Percentiles rank a stretch among this genome's conserved stretches.
Conservation (phyloP, 23 tunicate species). For the Styela clava region DNA sequence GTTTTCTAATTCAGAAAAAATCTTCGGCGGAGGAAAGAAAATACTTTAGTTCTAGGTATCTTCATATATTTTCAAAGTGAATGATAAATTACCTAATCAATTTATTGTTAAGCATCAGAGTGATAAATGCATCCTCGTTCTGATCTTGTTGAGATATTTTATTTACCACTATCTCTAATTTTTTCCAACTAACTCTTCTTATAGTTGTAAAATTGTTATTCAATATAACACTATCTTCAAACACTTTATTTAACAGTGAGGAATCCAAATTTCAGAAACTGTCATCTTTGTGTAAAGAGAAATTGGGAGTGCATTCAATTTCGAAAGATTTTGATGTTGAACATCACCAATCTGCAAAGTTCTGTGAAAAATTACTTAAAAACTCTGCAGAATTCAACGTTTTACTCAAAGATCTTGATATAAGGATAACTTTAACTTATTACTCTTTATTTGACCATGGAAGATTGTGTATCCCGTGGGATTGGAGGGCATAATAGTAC, state of each 20-base stretch:
- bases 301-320: not conserved
- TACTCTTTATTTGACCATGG: constrained; percentile 16
- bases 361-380: constrained; percentile 1
- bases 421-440: constrained; percentile 24
- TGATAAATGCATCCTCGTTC: no score
- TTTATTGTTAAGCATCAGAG: no score
- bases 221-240: no score
- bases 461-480: constrained; percentile 23
- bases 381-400: not conserved
- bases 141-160: no score
- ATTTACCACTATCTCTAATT: no score
- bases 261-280: not conserved
- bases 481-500: constrained; percentile 16
- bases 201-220: no score
- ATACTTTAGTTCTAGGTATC: not conserved
- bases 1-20: constrained; percentile 16
- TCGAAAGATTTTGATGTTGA: constrained; percentile 26
- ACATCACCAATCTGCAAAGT: not conserved
- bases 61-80: no score
- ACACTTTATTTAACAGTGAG: constrained; percentile 1
- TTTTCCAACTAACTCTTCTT: no score
- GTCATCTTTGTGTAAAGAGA: not conserved
- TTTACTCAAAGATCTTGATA: constrained; percentile 9
- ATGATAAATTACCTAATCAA: no score
- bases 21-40: not conserved